Evolutionary conservation across 1,140 invertebrate species (phyloP).

Genomic region (Linepithema humile): DNA sequence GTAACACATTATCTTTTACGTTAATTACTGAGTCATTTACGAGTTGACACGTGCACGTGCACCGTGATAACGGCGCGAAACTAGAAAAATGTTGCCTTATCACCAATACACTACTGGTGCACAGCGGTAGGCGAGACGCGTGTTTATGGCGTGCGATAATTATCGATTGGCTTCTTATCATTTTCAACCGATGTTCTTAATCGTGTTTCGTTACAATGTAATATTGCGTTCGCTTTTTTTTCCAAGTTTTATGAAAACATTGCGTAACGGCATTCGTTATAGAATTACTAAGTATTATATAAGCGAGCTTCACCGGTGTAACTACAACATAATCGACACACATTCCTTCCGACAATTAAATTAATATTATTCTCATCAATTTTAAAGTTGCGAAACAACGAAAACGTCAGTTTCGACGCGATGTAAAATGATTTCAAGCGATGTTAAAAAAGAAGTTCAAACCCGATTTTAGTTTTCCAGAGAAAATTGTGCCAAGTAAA

Average conservation of each 20-base stretch:
- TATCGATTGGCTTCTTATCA: conserved; percentile 55
- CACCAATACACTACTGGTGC: background rate
- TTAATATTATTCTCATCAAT: background rate
- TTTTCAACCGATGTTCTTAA: conserved; percentile 45
- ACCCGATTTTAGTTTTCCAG: background rate
- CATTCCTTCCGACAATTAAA: background rate
- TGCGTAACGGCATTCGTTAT: background rate
- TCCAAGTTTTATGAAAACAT: background rate
- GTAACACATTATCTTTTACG: conserved; percentile 13
- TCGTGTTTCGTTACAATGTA: conserved; percentile 55
- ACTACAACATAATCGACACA: background rate
- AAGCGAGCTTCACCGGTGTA: background rate
- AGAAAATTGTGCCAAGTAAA: no score
- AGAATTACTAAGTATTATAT: background rate
- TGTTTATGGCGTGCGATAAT: conserved; percentile 19
- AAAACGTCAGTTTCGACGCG: no score
- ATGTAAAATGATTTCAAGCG: no score
- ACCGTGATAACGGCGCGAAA: conserved; percentile 57
- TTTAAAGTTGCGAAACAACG: no score
- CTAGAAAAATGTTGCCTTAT: conserved; percentile 61
- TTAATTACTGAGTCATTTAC: conserved; percentile 56
- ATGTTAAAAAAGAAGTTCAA: background rate
- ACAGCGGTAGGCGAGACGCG: background rate
- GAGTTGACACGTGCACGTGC: background rate
- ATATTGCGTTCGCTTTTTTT: background rate